phyloP scores from a whole-genome alignment of 2,888 invertebrate species.

The Drosophila nr. medialis region DNA sequence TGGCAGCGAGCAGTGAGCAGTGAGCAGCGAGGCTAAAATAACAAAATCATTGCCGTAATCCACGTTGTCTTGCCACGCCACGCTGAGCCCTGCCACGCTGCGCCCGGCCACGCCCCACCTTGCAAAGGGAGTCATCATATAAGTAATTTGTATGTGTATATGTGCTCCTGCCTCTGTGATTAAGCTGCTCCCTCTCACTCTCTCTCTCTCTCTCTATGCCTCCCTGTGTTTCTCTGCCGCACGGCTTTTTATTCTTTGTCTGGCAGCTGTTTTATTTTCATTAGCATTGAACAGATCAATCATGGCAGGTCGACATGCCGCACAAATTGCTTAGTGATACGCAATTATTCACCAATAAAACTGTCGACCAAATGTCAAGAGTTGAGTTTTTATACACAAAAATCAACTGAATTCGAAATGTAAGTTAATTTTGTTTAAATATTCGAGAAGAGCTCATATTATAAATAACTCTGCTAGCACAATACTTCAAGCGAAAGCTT shows the following conservation, averaged over 20 bases:
- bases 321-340: constrained; percentile 74
- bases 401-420: not conserved
- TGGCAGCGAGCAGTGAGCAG: constrained; percentile 43
- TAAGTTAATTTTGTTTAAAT: constrained; percentile 6
- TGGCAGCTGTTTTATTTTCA: constrained; percentile 69
- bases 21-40: constrained; percentile 20
- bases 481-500: not conserved
- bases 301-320: constrained; percentile 62
- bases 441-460: not conserved
- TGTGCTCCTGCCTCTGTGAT: constrained; percentile 35
- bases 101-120: constrained; percentile 16
- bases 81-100: constrained; percentile 25
- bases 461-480: not conserved
- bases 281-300: constrained; percentile 72
- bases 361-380: constrained; percentile 70
- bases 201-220: constrained; percentile 1
- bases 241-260: constrained; percentile 11
- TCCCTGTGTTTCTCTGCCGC: not conserved
- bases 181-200: constrained; percentile 37
- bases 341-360: constrained; percentile 79
- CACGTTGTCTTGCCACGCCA: constrained; percentile 45
- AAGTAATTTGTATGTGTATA: constrained; percentile 51
- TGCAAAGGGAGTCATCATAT: constrained; percentile 54
- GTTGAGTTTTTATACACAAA: constrained; percentile 40
- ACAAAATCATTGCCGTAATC: constrained; percentile 69